These are phyloP conservation scores for Drosophila quasianomalipes DNA, from an alignment of 2,888 invertebrate genomes.

Conservation along the genomic window DNA sequence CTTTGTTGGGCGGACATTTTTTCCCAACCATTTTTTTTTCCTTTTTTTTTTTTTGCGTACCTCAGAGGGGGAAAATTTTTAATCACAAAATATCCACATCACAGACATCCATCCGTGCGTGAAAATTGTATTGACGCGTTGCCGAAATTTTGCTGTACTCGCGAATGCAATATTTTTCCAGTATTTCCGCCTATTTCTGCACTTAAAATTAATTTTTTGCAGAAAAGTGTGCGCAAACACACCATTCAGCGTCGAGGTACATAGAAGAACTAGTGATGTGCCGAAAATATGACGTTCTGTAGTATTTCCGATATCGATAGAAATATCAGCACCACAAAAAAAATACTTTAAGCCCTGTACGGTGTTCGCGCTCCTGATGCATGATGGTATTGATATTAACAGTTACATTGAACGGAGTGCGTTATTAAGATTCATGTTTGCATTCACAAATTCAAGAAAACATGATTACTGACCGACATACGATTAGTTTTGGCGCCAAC, in stretches of 20 bases:
- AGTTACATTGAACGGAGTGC: neutral
- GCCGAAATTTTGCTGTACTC: slow-evolving; percentile 54
- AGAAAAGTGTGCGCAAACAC: slow-evolving; percentile 67
- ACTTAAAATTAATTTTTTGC: slow-evolving; percentile 51
- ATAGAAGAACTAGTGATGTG: slow-evolving; percentile 51
- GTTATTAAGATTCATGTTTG: neutral
- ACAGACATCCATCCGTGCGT: slow-evolving; percentile 87
- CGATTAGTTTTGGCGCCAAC: neutral
- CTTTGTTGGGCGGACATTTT: slow-evolving; percentile 79
- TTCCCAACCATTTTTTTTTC: slow-evolving; percentile 76
- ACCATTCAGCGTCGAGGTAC: slow-evolving; percentile 50
- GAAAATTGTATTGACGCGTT: slow-evolving; percentile 77
- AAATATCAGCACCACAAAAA: neutral
- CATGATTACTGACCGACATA: neutral
- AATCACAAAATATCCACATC: slow-evolving; percentile 87
- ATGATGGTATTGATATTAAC: neutral
- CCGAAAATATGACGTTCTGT: slow-evolving; percentile 27
- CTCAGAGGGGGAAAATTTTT: slow-evolving; percentile 86
- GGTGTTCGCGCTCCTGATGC: neutral
- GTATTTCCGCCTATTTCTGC: slow-evolving; percentile 62
- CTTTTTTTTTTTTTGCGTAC: slow-evolving; percentile 81
- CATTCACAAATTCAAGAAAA: neutral
- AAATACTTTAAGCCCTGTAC: slow-evolving; percentile 5
- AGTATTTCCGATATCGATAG: slow-evolving; percentile 29
- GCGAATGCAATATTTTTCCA: slow-evolving; percentile 31